Base-by-base conservation (phyloP, 2,888 invertebrate genomes). In the Fissipunctia ypsillon region DNA sequence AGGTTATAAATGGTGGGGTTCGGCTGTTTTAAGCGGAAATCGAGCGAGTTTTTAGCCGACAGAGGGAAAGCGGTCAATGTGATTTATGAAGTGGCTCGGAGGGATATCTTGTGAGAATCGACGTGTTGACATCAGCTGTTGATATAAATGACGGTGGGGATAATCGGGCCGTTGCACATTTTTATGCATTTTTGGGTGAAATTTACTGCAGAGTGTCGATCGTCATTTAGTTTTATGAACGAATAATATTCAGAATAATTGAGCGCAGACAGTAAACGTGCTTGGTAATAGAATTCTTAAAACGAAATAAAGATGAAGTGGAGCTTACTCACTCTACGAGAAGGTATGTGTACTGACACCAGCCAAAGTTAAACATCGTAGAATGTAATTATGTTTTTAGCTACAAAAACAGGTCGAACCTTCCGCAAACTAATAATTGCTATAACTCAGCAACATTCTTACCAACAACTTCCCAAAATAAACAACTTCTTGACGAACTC, bases 1-100 rank as follows among this genome's bases (percentile, higher is more conserved):
- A 59, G 79, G 81, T 87, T 85, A 88, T 89, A 89, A 88, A 89
- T 88, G 87, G 87, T 61, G 68, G 72, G 66, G 68, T 79, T 78
- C 48, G 81, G 78, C 72, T 83, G 78, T 84, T 86, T 84, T 78
- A 81, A 86, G 81, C 80, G 73, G 83, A 79, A 79, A 81, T 76
- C 81, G 83, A 84, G 78, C 72, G 77, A 80, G 80, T 83, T 85
- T 82, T 83, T 80, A 77, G 81, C 75, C 68, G 64, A 84, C 73
- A 67, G 81, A 60, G 69, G 81, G 38, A 81, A 84, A 64, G 73
- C 74, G 79, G 76, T 74, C 85, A 81, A 57, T 69, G 76, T 78
- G 81, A 86, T 83, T 86, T 85, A 87, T 83, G 70, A 69, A 87
- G 78, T 80, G 69, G 72, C 43, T 48, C 64, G 52, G 25, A 50